Evolutionary conservation across 1,140 invertebrate genomes (phyloP).

Genomic region (Andricus grossulariae): DNA sequence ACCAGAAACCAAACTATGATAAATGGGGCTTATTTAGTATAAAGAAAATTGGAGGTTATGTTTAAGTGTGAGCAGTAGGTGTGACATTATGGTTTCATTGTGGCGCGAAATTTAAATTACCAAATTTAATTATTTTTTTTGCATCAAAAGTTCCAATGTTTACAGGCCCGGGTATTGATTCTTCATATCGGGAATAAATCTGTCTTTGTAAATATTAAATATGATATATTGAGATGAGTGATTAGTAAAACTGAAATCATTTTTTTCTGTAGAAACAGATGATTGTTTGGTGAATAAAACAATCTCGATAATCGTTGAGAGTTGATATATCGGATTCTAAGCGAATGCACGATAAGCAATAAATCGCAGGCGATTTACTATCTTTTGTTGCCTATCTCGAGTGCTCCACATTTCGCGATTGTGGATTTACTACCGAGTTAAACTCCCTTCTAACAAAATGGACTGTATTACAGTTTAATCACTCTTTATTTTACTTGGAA

Average conservation of each 20-base stretch:
- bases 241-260: background rate
- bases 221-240: too few species aligned
- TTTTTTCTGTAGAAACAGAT: background rate
- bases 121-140: too few species aligned
- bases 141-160: too few species aligned
- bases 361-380: slow-evolving; percentile 28
- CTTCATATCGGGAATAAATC: too few species aligned
- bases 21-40: too few species aligned
- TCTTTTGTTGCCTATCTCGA: slow-evolving; percentile 1
- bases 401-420: slow-evolving; percentile 14
- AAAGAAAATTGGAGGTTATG: too few species aligned
- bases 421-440: slow-evolving; percentile 14
- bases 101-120: too few species aligned
- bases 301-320: background rate
- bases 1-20: too few species aligned
- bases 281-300: background rate
- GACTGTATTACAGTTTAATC: background rate
- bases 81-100: too few species aligned
- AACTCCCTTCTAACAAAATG: background rate
- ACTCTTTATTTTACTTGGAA: background rate
- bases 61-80: too few species aligned
- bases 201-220: too few species aligned
- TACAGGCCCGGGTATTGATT: too few species aligned
- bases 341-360: slow-evolving; percentile 23
- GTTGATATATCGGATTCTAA: background rate